A percentile compares a stretch with the other conserved stretches of the same genome.
Evolutionary conservation across 2,888 invertebrate genomes (phyloP).

Genomic region (Sthenelais limicola): DNA sequence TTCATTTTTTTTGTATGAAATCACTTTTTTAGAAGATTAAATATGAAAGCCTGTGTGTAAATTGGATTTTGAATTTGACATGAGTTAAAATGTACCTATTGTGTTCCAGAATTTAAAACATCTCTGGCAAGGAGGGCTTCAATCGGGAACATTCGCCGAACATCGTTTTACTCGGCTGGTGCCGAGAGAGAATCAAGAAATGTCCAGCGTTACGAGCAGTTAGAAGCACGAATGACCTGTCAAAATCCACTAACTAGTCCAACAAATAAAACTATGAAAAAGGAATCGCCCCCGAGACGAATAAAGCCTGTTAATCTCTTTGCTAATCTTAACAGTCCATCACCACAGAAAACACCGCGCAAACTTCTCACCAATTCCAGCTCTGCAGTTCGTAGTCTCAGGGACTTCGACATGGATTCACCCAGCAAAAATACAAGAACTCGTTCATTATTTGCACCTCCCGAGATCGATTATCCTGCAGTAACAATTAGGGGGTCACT

Average conservation of each 20-base stretch:
- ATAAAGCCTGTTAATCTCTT: slow-evolving; percentile 22
- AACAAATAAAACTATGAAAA: not conserved
- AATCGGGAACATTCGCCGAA: not conserved
- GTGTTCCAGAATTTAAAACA: not conserved
- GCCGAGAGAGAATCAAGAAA: not conserved
- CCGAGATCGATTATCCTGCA: not conserved
- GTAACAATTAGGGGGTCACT: not conserved
- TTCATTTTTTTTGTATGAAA: too few species aligned
- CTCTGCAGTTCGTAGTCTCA: not conserved
- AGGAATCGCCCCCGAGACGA: slow-evolving; percentile 3
- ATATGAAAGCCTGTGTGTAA: too few species aligned
- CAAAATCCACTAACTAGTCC: not conserved
- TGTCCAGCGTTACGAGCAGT: slow-evolving; percentile 8
- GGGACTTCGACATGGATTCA: slow-evolving; percentile 1
- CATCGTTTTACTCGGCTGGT: slow-evolving; percentile 28
- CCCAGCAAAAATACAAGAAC: slow-evolving; percentile 30
- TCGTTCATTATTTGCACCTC: slow-evolving; percentile 20
- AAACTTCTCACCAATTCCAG: not conserved
- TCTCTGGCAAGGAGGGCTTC: not conserved
- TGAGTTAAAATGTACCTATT: too few species aligned
- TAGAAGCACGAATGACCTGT: slow-evolving; percentile 30
- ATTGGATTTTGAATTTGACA: too few species aligned
- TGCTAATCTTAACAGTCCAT: slow-evolving; percentile 19
- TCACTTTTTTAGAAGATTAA: too few species aligned
- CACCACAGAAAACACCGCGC: not conserved